Evolutionary conservation across 1,140 invertebrate genomes (phyloP).

Genomic region (Portunus trituberculatus): DNA sequence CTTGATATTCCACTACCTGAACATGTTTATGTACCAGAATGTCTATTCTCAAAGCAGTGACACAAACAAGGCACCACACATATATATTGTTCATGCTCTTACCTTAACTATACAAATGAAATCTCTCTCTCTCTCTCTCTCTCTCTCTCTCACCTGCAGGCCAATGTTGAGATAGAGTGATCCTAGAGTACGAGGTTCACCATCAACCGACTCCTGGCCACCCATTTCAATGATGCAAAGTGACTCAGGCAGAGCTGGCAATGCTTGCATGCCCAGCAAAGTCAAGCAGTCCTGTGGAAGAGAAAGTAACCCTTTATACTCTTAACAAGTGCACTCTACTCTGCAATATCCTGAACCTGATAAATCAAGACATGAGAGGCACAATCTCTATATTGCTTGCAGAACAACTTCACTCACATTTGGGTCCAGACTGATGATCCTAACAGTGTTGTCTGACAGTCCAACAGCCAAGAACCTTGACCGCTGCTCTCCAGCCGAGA

Average conservation of each 20-base stretch:
- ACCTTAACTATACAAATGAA: not conserved
- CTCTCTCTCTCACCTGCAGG: slow-evolving; percentile 82
- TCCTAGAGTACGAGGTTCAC: slow-evolving; percentile 83
- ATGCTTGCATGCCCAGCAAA: slow-evolving; percentile 96
- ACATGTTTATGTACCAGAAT: no score
- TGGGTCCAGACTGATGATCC: slow-evolving; percentile 98
- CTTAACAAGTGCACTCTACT: no score
- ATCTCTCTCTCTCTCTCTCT: not conserved
- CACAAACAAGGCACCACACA: not conserved
- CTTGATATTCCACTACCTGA: no score
- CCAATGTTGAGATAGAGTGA: slow-evolving; percentile 98
- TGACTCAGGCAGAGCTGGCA: slow-evolving; percentile 98
- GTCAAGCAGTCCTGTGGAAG: slow-evolving; percentile 89
- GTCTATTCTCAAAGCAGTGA: no score
- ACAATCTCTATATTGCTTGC: no score
- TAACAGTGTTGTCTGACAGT: slow-evolving; percentile 96
- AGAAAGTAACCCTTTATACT: no score
- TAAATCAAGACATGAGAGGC: no score
- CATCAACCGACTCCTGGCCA: slow-evolving; percentile 84
- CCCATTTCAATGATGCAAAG: slow-evolving; percentile 97
- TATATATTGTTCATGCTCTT: not conserved
- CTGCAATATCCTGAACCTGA: no score
- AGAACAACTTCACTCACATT: slow-evolving; percentile 83
- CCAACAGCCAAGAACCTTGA: slow-evolving; percentile 98
- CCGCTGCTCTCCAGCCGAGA: slow-evolving; percentile 94